These are phyloP conservation scores for Megastigmus dorsalis DNA, from an alignment of 2,888 invertebrate species.

Conservation along the genomic window DNA sequence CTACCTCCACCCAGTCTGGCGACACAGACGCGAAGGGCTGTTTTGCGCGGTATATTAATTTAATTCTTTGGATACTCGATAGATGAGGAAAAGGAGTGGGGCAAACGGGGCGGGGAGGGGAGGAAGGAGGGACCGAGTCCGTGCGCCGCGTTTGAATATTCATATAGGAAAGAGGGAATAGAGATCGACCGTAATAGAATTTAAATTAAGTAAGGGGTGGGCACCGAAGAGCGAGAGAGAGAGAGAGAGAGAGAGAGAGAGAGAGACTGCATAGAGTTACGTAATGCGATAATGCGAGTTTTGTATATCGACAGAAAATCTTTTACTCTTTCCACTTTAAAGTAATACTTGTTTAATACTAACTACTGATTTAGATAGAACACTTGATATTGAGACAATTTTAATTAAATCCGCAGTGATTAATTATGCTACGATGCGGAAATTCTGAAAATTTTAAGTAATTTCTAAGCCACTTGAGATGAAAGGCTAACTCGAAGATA, in stretches of 20 bases:
- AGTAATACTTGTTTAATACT: too few relatives aligned
- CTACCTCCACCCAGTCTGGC: conserved; percentile 58
- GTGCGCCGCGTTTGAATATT: conserved; percentile 71
- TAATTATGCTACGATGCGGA: too few relatives aligned
- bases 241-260: conserved; percentile 7
- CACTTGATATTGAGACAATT: too few relatives aligned
- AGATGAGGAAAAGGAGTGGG: conserved; percentile 67
- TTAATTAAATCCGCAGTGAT: too few relatives aligned
- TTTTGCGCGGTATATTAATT: conserved; percentile 71
- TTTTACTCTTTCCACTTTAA: conserved; percentile 31
- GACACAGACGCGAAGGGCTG: conserved; percentile 43
- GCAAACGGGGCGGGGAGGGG: conserved; percentile 33
- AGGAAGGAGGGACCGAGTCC: conserved; percentile 59
- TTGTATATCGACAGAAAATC: conserved; percentile 49
- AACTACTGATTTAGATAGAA: too few relatives aligned
- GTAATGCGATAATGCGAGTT: conserved; percentile 50
- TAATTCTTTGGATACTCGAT: conserved; percentile 74
- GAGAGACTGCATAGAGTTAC: conserved; percentile 45
- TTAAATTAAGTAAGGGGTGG: conserved; percentile 71
- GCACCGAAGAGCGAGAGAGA: background rate
- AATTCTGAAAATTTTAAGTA: too few relatives aligned
- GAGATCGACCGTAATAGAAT: conserved; percentile 74
- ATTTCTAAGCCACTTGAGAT: too few relatives aligned
- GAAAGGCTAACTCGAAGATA: too few relatives aligned
- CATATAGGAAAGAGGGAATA: conserved; percentile 74